phyloP scores from a whole-genome alignment of 2,888 invertebrate species.

The Cataglyphis livida region DNA sequence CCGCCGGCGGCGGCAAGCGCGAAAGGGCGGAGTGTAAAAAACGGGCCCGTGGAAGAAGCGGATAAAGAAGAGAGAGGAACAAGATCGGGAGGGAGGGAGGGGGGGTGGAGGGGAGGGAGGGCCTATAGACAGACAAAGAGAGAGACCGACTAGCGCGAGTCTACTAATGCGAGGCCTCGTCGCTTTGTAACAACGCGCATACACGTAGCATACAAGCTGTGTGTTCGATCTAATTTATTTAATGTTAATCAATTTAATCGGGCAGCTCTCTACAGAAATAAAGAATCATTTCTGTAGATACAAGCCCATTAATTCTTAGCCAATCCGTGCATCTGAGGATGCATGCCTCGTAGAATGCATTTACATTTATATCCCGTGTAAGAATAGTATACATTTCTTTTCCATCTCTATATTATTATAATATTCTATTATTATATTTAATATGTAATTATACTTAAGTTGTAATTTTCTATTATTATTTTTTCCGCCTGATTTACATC shows the following conservation, averaged over 20 bases:
- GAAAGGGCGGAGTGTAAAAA: constrained; percentile 76
- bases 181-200: constrained; percentile 59
- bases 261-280: constrained; percentile 10
- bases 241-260: constrained; percentile 81
- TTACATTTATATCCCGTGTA: not conserved
- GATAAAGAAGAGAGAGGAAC: constrained; percentile 57
- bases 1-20: constrained; percentile 81
- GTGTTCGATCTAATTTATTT: constrained; percentile 84
- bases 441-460: too few species aligned
- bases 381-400: not conserved
- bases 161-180: constrained; percentile 68
- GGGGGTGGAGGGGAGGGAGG: not conserved
- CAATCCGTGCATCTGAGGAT: not conserved
- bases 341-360: not conserved
- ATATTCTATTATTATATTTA: too few species aligned
- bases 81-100: constrained; percentile 38
- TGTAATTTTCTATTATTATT: too few species aligned
- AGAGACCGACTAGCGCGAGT: constrained; percentile 6
- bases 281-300: constrained; percentile 29
- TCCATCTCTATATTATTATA: constrained; percentile 5
- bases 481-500: too few species aligned
- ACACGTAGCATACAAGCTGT: too few species aligned
- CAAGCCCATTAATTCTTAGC: constrained; percentile 28
- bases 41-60: constrained; percentile 59
- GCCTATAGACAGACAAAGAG: constrained; percentile 59